Evolutionary conservation across 2,113 vertebrate species (phyloP).

Genomic region (Panthera leo): DNA sequence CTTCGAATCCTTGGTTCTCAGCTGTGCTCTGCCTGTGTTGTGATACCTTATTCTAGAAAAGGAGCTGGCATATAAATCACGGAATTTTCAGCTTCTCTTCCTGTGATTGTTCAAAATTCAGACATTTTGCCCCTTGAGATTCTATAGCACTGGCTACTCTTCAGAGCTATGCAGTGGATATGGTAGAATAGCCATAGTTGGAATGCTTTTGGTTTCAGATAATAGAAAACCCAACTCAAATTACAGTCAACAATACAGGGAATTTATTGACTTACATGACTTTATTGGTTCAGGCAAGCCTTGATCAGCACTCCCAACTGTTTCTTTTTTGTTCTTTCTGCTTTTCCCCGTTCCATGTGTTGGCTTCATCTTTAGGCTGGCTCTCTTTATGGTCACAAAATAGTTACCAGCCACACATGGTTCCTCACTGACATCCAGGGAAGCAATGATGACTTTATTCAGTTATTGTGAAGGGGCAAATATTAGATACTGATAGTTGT

Average conservation of each 20-base stretch:
- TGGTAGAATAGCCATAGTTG: background rate
- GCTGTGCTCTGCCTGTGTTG: background rate
- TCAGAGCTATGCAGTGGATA: background rate
- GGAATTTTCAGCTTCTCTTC: conserved; percentile 3
- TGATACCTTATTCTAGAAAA: background rate
- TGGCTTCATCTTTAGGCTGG: background rate
- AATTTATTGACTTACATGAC: background rate
- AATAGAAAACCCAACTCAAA: background rate
- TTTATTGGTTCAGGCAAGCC: background rate
- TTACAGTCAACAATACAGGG: background rate
- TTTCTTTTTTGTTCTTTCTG: conserved; percentile 3
- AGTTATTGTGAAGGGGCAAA: background rate
- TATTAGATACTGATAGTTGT: background rate
- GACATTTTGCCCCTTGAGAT: background rate
- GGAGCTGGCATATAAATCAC: background rate
- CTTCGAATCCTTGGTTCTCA: background rate
- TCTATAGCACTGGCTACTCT: background rate
- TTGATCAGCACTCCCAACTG: background rate
- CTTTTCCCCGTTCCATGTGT: background rate
- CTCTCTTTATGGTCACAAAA: background rate
- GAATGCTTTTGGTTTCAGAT: background rate
- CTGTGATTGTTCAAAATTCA: background rate
- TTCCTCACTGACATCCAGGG: background rate
- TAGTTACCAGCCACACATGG: background rate
- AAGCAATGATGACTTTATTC: background rate